Conservation (phyloP, 2,797 vertebrate species). For the Notoglanidium macrostoma region DNA sequence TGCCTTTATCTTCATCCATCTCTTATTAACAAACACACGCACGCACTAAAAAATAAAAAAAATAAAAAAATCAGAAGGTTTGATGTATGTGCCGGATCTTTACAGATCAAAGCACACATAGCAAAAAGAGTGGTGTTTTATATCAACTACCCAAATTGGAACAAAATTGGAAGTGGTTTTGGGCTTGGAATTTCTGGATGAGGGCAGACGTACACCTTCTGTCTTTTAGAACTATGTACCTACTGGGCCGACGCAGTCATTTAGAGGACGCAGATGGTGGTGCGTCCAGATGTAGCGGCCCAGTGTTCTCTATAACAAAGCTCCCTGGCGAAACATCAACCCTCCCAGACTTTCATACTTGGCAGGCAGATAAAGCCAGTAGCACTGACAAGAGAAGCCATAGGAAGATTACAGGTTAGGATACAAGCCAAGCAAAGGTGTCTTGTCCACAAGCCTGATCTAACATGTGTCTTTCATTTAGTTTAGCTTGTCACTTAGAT, state of each 20-base stretch:
- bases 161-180: conserved; percentile 7
- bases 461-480: neutral
- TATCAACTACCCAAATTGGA: neutral
- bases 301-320: neutral
- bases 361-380: conserved; percentile 23
- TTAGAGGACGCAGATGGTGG: conserved; percentile 7
- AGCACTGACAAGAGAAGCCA: conserved; percentile 19
- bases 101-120: neutral
- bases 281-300: conserved; percentile 3
- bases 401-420: conserved; percentile 3
- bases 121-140: neutral
- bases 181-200: neutral
- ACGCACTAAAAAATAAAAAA: neutral
- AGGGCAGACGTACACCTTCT: conserved; percentile 15
- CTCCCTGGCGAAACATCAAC: neutral
- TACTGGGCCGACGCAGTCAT: neutral
- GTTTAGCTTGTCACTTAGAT: conserved; percentile 12
- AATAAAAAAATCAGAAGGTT: neutral
- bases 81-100: neutral
- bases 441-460: neutral
- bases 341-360: conserved; percentile 5
- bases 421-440: conserved; percentile 10
- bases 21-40: neutral
- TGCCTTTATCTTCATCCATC: neutral
- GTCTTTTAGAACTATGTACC: neutral